These are phyloP conservation scores for Xanthia togata DNA, from an alignment of 2,888 invertebrate genomes.

Conservation along the genomic window DNA sequence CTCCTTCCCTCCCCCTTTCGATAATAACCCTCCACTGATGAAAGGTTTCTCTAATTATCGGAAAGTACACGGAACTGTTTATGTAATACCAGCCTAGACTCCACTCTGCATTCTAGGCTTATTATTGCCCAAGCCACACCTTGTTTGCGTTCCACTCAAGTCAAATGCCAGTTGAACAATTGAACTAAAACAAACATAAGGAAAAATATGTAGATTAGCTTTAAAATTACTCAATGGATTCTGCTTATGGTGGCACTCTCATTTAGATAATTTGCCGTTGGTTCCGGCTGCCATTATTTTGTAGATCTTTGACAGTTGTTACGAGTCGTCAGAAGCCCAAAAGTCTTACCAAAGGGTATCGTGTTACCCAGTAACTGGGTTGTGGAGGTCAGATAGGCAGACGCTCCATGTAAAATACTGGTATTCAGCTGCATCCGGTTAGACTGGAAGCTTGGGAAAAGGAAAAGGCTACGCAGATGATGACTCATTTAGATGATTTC, in stretches of 20 bases:
- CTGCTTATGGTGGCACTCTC: not conserved
- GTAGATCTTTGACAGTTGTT: too few species aligned
- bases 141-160: conserved; percentile 29
- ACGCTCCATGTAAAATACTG: too few species aligned
- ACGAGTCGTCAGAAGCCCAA: too few species aligned
- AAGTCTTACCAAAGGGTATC: too few species aligned
- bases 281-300: too few species aligned
- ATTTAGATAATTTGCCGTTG: not conserved
- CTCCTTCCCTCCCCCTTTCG: not conserved
- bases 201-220: conserved; percentile 18
- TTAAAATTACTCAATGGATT: not conserved
- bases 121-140: conserved; percentile 44
- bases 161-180: conserved; percentile 45
- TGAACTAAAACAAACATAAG: conserved; percentile 6
- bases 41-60: conserved; percentile 23
- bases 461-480: too few species aligned
- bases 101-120: conserved; percentile 27
- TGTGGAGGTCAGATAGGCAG: too few species aligned
- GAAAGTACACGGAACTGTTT: conserved; percentile 6
- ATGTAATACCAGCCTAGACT: conserved; percentile 2
- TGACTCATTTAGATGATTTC: not conserved
- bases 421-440: too few species aligned
- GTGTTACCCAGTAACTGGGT: too few species aligned
- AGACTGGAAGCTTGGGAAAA: too few species aligned
- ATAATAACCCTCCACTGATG: not conserved